Evolutionary conservation across 2,797 vertebrate genomes (phyloP), one percentile per base, ranked within the genome.

Genomic region (Pseudochaenichthys georgianus): DNA sequence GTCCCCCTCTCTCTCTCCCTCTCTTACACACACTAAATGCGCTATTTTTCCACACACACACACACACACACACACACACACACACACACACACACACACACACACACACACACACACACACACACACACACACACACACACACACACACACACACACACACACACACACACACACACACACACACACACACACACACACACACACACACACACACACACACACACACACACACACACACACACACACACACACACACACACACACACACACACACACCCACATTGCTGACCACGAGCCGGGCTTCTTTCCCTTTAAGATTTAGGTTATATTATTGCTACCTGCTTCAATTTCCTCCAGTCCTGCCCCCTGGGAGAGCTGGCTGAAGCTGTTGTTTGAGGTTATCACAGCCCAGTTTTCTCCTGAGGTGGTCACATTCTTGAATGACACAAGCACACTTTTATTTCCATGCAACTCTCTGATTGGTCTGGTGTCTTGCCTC

Each of bases 331-430:
- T 88, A 71, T 78, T 82, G 77, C 86, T 81, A 73, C 77, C 73
- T 72, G 78, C 80, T 73, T 69, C 70, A 64, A 67, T 73, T 69
- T 79, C 74, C 75, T 38, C 17, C 3, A 42, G 62, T 71, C 59
- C 63, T 21, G 12, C 69, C 82, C 83, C 79, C 59, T 61, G 81
- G 80, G 88, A 83, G 67, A 68, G 53, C 52, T 62, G 55, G 82
- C 68, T 74, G 85, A 84, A 89, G 89, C 90, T 89, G 89, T 86
- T 90, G 81, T 89, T 83, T 79, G 80, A 72, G 69, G 85, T 82
- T 72, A 62, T 45, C 58, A 50, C 73, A 72, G 80, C 48, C 46
- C 9, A 16, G 77, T 88, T 86, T 83, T 86, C 89, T 91, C 89
- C 89, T 81, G 88, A 85, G 89, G 88, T 90, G 88, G 80, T 86